These are phyloP conservation scores for Callipepla californica DNA, from an alignment of 2,113 vertebrate genomes.

Conservation along the genomic window DNA sequence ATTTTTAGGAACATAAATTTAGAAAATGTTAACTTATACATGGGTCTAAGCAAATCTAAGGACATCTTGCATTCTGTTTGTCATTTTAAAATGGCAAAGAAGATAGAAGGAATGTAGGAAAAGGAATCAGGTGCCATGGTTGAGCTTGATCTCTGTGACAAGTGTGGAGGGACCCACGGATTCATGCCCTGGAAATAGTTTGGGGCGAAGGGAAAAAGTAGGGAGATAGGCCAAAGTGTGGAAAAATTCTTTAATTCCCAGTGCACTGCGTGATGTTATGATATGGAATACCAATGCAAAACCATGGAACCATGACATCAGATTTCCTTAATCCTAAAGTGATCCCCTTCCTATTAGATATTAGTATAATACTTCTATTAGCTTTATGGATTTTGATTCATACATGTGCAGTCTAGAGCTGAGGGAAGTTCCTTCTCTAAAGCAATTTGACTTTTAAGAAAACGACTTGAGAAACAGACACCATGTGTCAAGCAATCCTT, in stretches of 20 bases:
- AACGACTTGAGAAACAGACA: not conserved
- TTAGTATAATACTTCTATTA: not conserved
- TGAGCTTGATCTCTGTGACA: too few species aligned
- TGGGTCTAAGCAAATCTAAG: not conserved
- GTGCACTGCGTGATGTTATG: too few species aligned
- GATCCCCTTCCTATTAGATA: not conserved
- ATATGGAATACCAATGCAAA: too few species aligned
- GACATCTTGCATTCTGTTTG: not conserved
- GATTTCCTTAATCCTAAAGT: not conserved
- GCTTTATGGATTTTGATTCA: not conserved
- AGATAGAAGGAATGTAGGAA: not conserved
- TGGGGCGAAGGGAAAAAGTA: too few species aligned
- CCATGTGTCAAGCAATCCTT: not conserved
- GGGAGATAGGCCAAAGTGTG: too few species aligned
- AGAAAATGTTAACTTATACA: not conserved
- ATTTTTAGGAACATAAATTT: not conserved
- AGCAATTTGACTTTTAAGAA: not conserved
- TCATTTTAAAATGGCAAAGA: not conserved
- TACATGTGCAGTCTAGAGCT: not conserved
- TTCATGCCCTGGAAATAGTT: too few species aligned
- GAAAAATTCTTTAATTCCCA: too few species aligned
- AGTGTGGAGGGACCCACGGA: too few species aligned
- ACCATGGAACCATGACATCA: not conserved
- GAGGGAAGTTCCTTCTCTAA: not conserved
- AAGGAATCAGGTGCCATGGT: not conserved